These are phyloP conservation scores for Bombus ignitus DNA, from an alignment of 1,140 invertebrate species.

Conservation along the genomic window DNA sequence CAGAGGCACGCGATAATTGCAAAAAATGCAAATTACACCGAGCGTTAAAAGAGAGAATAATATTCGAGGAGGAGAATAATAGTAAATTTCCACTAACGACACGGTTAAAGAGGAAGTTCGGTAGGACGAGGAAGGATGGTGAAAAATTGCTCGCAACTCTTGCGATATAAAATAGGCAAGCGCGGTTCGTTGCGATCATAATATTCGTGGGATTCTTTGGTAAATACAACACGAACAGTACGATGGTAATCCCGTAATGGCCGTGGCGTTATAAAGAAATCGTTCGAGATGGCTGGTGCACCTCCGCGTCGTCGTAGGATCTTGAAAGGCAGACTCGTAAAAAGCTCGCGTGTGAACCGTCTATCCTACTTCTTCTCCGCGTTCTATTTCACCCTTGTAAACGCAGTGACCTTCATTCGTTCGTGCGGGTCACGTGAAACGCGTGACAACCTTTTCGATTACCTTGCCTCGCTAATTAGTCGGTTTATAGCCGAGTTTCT, in stretches of 20 bases:
- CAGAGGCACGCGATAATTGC: no score
- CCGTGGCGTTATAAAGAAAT: conserved; percentile 32
- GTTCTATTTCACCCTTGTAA: conserved; percentile 13
- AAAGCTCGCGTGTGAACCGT: conserved; percentile 4
- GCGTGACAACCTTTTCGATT: conserved; percentile 10
- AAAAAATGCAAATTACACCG: no score
- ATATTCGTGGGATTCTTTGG: background rate
- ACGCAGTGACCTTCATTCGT: conserved; percentile 22
- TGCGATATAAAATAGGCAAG: background rate
- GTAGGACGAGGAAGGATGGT: no score
- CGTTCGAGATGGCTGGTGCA: background rate
- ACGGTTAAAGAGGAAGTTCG: no score
- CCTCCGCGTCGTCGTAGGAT: background rate
- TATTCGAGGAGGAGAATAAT: no score
- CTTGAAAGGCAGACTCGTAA: conserved; percentile 33
- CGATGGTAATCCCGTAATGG: conserved; percentile 42
- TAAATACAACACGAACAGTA: background rate
- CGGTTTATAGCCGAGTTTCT: background rate
- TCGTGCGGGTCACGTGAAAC: background rate
- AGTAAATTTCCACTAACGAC: no score
- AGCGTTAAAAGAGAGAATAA: no score
- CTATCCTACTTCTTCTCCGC: background rate
- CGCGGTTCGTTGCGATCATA: background rate
- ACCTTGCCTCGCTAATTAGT: background rate
- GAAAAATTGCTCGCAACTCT: no score